Percentiles rank a stretch among this genome's conserved stretches.
Conservation (phyloP, 2,797 vertebrate species). For the Ara ararauna region DNA sequence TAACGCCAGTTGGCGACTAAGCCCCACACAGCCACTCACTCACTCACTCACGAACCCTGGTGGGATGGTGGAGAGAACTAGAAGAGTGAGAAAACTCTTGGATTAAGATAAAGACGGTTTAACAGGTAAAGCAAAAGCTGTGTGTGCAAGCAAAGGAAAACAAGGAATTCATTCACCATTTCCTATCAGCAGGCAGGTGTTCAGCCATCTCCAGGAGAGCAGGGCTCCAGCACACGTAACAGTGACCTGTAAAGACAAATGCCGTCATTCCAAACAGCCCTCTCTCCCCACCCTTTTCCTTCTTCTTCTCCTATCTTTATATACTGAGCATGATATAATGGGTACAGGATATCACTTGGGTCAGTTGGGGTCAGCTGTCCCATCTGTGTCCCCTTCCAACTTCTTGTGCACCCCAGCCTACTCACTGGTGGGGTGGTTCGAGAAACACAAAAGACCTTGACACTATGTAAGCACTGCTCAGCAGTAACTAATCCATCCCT, state of each 20-base stretch:
- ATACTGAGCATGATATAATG: not conserved
- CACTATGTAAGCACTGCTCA: not conserved
- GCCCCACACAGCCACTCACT: not conserved
- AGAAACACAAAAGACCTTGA: not conserved
- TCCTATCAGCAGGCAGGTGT: not conserved
- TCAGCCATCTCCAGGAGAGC: not conserved
- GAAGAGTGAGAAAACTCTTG: not conserved
- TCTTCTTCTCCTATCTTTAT: not conserved
- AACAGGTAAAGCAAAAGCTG: not conserved
- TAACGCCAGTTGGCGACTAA: not conserved
- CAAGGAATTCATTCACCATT: not conserved
- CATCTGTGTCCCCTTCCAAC: not conserved
- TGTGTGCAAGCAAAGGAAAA: not conserved
- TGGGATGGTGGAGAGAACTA: not conserved
- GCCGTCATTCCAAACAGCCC: not conserved
- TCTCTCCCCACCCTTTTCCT: not conserved
- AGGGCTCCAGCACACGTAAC: not conserved
- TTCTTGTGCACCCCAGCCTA: not conserved
- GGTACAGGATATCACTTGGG: not conserved
- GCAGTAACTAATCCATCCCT: not conserved
- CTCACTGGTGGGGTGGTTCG: not conserved
- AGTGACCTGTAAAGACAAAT: not conserved
- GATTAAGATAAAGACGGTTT: not conserved
- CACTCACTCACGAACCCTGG: not conserved
- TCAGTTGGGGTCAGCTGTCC: not conserved